Evolutionary conservation across 2,113 vertebrate species (phyloP), one percentile per base, ranked within the genome.

Genomic region (Chlorocebus sabaeus): DNA sequence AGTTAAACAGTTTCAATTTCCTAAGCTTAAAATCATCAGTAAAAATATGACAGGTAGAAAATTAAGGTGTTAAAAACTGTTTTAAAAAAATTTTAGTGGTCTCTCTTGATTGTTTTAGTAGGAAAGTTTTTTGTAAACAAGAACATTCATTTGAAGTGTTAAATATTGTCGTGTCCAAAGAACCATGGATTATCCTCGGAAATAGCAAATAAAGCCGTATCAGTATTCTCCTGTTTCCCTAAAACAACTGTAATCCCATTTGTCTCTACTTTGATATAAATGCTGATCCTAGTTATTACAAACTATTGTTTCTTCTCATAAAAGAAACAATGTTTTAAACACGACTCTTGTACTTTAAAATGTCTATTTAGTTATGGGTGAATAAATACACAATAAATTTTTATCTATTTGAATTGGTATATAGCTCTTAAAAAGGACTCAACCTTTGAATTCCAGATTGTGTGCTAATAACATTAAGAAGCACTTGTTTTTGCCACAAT

Each of bases 261-360:
- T 40, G 45, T 59, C 22, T 67, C 38, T 50, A 32, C 11, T 64
- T 84, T 32, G 32, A 61, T 75, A 17, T 6, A 80, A 75, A 79
- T 78, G 75, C 16, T 86, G 16, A 73, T 68, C 14, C 55, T 78
- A 79, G 40, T 90, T 89, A 7, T 78, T 89, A 32, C 25, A 72
- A 75, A 55, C 14, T 50, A 79, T 18, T 67, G 59, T 89, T 93
- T 70, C 18, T n/a, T 48, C 5, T 61, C 72, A 8, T 35, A 55
- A 92, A 89, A 91, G 9, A 78, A 72, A 59, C 14, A 61, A 10
- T 20, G 23, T 43, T 90, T 98, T 94, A 82, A 91, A 75, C 10
- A 43, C 40, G 8, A 82, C 11, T 61, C 83, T 83, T 80, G 10
- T 14, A 20, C 14, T 70, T 86, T 61, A 75, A 90, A 84, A 67